Conservation (phyloP, 2,797 vertebrate species). For the Amblyopsis hoosieri region DNA sequence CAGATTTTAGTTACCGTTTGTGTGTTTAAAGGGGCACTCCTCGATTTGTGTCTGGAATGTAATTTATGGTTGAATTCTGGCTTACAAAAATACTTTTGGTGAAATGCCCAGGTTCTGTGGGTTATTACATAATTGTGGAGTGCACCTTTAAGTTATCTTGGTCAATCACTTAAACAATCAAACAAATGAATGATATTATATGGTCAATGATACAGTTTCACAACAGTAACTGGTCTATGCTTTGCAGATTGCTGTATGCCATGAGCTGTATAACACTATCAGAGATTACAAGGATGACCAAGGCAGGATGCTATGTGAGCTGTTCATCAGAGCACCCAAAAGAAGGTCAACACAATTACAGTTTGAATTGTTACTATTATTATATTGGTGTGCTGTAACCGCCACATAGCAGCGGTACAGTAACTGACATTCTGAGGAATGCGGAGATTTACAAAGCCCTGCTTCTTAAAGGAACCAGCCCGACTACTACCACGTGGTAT, state of each 20-base stretch:
- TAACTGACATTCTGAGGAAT: neutral
- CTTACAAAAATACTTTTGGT: neutral
- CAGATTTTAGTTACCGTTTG: conserved; percentile 43
- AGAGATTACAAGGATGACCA: conserved; percentile 98
- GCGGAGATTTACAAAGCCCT: neutral
- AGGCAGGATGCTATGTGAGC: conserved; percentile 93
- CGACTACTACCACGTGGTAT: conserved; percentile 97
- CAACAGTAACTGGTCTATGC: conserved; percentile 33
- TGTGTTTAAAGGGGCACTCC: neutral
- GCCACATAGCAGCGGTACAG: neutral
- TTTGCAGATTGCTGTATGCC: conserved; percentile 94
- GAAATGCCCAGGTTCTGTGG: no score
- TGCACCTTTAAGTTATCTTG: neutral
- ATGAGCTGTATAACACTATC: conserved; percentile 97
- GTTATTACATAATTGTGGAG: neutral
- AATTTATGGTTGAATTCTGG: neutral
- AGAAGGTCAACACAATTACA: conserved; percentile 79
- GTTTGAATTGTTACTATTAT: neutral
- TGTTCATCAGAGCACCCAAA: conserved; percentile 96
- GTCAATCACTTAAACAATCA: no score
- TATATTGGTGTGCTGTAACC: neutral
- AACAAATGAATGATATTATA: neutral
- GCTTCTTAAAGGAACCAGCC: conserved; percentile 88
- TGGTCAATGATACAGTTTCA: conserved; percentile 4
- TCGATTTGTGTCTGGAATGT: no score